Evolutionary conservation across 2,888 invertebrate species (phyloP).

Genomic region (Mechanitis mazaeus): DNA sequence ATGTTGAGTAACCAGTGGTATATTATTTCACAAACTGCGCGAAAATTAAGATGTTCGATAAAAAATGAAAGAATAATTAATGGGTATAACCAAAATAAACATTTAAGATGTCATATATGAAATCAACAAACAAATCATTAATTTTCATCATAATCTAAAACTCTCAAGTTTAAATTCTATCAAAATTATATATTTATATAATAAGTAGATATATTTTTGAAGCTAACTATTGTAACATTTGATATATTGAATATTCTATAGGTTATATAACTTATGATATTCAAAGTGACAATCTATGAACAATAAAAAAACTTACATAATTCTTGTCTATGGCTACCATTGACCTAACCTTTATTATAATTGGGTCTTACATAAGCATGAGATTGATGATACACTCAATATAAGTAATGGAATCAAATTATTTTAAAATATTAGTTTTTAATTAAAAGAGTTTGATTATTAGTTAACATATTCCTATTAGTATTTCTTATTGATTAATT

Average conservation of each 20-base stretch:
- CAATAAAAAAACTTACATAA: constrained; percentile 13
- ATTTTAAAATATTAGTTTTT: no score
- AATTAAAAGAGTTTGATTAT: no score
- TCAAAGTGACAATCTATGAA: constrained; percentile 7
- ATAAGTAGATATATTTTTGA: no score
- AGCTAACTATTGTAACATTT: no score
- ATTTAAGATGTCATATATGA: no score
- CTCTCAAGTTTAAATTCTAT: no score
- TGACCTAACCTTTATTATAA: constrained; percentile 10
- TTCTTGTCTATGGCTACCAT: constrained; percentile 7
- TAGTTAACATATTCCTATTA: no score
- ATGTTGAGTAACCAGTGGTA: constrained; percentile 33
- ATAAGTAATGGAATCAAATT: not conserved
- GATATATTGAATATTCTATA: not conserved
- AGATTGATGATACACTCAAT: not conserved
- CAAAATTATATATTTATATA: no score
- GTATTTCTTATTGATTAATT: no score
- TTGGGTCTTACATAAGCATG: not conserved
- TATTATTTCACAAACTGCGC: constrained; percentile 30
- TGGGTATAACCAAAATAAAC: no score
- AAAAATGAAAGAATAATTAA: not conserved
- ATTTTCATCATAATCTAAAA: no score
- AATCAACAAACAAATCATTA: no score
- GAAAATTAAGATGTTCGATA: not conserved
- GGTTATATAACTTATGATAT: constrained; percentile 16